Percentiles rank a stretch among this genome's conserved stretches.
Evolutionary conservation across 2,797 vertebrate species (phyloP).

Genomic region (Lerista edwardsae): DNA sequence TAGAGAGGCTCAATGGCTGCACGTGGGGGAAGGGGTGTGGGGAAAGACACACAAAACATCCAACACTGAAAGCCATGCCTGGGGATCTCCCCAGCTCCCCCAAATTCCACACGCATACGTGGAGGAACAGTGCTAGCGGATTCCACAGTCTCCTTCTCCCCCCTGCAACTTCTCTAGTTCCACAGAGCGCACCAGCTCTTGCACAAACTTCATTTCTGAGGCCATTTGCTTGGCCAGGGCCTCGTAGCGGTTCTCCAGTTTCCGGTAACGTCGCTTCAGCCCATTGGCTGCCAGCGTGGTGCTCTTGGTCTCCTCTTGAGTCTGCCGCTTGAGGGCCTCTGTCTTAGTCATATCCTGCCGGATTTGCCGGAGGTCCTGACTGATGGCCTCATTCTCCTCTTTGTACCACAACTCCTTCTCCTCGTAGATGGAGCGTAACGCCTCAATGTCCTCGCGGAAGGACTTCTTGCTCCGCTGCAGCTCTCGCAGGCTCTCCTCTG

Average conservation of each 20-base stretch:
- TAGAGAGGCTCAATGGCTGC: too few relatives aligned
- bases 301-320: constrained; percentile 86
- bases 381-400: constrained; percentile 92
- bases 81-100: background rate
- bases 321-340: constrained; percentile 87
- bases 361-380: constrained; percentile 87
- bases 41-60: too few relatives aligned
- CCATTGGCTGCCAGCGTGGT: constrained; percentile 85
- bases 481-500: constrained; percentile 89
- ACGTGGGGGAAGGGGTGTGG: rapidly evolving
- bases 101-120: rapidly evolving
- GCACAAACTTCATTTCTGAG: constrained; percentile 92
- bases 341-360: constrained; percentile 90
- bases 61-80: rapidly evolving
- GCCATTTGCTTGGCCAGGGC: constrained; percentile 90
- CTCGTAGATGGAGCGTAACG: constrained; percentile 91
- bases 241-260: constrained; percentile 93
- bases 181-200: constrained; percentile 90
- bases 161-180: constrained; percentile 80
- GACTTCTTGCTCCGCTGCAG: constrained; percentile 90
- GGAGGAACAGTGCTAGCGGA: constrained; percentile 71
- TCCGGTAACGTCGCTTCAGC: constrained; percentile 89
- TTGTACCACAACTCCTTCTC: constrained; percentile 97
- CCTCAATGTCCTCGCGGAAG: constrained; percentile 90
- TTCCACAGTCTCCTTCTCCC: constrained; percentile 71